Conservation (phyloP, 2,797 vertebrate species). For the Alosa sapidissima region DNA sequence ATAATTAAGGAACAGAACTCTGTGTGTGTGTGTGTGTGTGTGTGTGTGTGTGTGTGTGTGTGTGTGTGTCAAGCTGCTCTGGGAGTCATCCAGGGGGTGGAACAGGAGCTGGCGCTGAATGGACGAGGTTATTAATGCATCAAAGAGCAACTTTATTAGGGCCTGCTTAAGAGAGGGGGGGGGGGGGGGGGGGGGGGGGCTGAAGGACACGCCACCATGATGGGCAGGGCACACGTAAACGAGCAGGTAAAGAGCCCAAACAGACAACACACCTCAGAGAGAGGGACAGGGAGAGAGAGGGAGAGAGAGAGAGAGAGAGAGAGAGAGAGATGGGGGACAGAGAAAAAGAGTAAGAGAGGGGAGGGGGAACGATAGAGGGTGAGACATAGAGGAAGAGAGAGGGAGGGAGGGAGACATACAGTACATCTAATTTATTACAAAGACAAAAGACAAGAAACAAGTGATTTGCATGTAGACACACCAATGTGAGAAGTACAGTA, state of each 20-base stretch:
- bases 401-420: too few relatives aligned
- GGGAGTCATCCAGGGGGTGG: conserved; percentile 53
- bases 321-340: neutral
- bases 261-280: neutral
- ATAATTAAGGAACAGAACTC: conserved; percentile 62
- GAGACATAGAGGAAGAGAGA: too few relatives aligned
- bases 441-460: too few relatives aligned
- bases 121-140: conserved; percentile 67
- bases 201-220: neutral
- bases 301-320: neutral
- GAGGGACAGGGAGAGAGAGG: neutral
- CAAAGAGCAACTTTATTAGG: conserved; percentile 69
- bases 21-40: neutral
- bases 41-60: neutral
- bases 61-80: conserved; percentile 41
- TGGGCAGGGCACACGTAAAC: neutral
- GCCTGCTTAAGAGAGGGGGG: conserved; percentile 58
- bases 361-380: too few relatives aligned
- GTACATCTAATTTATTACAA: too few relatives aligned
- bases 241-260: neutral
- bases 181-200: neutral
- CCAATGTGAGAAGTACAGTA: neutral
- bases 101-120: conserved; percentile 10
- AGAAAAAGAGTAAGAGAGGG: too few relatives aligned
- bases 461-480: neutral